A percentile compares a stretch with the other conserved stretches of the same genome.
phyloP scores from a whole-genome alignment of 2,797 vertebrate species.

The Lateolabrax maculatus region DNA sequence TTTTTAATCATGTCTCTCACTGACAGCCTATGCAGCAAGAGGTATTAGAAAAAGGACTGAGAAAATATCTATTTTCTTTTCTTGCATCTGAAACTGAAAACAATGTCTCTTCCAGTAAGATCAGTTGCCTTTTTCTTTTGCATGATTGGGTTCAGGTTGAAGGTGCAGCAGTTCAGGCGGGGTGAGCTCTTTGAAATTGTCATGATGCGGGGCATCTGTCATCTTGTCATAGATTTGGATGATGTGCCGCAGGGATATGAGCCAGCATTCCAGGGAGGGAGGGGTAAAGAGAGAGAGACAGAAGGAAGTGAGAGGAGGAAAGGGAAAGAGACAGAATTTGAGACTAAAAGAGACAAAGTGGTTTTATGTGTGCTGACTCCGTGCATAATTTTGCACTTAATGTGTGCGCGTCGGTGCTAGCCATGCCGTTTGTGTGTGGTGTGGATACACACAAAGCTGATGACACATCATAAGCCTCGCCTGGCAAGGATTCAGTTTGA shows the following conservation, averaged over 20 bases:
- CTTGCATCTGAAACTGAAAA: slow-evolving; percentile 44
- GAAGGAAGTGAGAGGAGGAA: neutral
- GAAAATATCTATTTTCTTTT: slow-evolving; percentile 45
- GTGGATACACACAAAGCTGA: slow-evolving; percentile 42
- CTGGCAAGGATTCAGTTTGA: slow-evolving; percentile 74
- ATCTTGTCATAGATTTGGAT: slow-evolving; percentile 60
- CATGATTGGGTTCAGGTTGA: slow-evolving; percentile 66
- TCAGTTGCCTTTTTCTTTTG: slow-evolving; percentile 43
- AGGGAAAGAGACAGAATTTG: slow-evolving; percentile 20
- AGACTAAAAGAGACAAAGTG: slow-evolving; percentile 52
- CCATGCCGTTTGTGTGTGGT: slow-evolving; percentile 41
- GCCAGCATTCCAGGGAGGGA: slow-evolving; percentile 32
- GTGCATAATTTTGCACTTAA: slow-evolving; percentile 67
- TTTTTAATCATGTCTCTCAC: slow-evolving; percentile 52
- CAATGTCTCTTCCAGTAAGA: slow-evolving; percentile 14
- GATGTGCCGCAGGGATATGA: slow-evolving; percentile 46
- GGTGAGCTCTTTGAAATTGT: slow-evolving; percentile 55
- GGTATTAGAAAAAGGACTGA: slow-evolving; percentile 34
- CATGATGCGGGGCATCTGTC: slow-evolving; percentile 61
- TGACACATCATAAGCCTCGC: slow-evolving; percentile 75
- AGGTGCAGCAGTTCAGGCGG: slow-evolving; percentile 55
- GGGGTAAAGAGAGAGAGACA: neutral
- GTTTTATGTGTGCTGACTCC: slow-evolving; percentile 45
- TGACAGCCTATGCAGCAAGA: slow-evolving; percentile 54
- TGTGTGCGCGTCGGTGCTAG: slow-evolving; percentile 40